Evolutionary conservation across 1,140 invertebrate species (phyloP), one percentile per base, ranked within the genome.

Genomic region (Philaenus spumarius): DNA sequence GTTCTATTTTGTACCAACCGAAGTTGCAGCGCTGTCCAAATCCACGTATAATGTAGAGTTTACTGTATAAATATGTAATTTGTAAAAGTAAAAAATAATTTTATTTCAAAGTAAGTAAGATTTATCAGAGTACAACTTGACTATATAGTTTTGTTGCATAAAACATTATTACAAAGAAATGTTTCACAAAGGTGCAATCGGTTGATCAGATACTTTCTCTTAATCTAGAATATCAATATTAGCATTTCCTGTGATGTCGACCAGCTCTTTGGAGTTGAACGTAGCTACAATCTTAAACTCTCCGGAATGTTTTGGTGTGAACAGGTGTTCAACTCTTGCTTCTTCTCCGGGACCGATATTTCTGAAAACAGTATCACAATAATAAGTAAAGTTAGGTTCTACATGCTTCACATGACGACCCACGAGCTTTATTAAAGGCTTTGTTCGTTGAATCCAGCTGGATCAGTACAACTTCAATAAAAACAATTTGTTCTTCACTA

Each of bases 241-340:
- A 5, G 17, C 47, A 30, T 14, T 30, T 23, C 84, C 85, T 14
- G 76, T 81, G 53, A 87, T 80, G 56, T 86, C 84, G 12, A 80
- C 74, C 1, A 86, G 72, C 67, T 86, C 76, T 20, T 69, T 79
- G 0, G 83, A 85, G 23, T 78, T 77, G 69, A 86, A 86, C 24
- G 80, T 84, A 0, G 78, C 83, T 2, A 86, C 75, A 37, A 86
- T 72, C 60, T 77, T 77, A 34, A 78, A 75, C 53, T 75, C 68
- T 35, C 81, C 81, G 6, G 69, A 51, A 40, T 69, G 69, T 55
- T 72, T 69, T 6, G 83, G 82, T 11, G 77, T 73, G 11, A 85
- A 71, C 3, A 78, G 73, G 46, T 80, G 68, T 37, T 80, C 73
- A 1, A 77, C 74, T 14, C 72, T 71, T 3, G 84, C 69, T 2